Evolutionary conservation across 2,888 invertebrate species (phyloP).

Genomic region (Dorcus hopei): DNA sequence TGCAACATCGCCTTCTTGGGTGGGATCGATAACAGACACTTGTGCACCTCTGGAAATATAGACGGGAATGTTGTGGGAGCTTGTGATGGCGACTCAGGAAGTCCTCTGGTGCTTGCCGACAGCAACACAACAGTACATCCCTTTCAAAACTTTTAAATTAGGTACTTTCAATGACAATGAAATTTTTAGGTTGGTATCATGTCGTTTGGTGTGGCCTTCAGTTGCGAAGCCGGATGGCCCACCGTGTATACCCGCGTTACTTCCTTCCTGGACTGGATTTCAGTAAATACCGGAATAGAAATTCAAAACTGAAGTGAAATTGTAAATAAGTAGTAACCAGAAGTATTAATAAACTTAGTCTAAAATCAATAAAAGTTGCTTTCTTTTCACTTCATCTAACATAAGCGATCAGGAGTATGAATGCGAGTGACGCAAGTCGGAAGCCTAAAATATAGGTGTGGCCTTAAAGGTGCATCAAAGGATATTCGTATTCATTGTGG

Average conservation of each 20-base stretch:
- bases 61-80: constrained; percentile 4
- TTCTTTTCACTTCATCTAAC: too few species aligned
- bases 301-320: neutral
- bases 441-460: too few species aligned
- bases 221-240: constrained; percentile 36
- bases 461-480: too few species aligned
- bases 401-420: too few species aligned
- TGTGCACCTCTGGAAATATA: constrained; percentile 8
- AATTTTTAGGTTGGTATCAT: constrained; percentile 11
- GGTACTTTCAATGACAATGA: too few species aligned
- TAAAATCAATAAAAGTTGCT: too few species aligned
- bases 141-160: neutral
- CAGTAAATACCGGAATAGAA: constrained; percentile 17
- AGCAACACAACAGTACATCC: neutral
- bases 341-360: too few species aligned
- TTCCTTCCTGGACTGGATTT: constrained; percentile 36
- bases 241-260: constrained; percentile 36
- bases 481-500: too few species aligned
- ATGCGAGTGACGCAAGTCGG: too few species aligned
- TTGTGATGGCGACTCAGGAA: constrained; percentile 15
- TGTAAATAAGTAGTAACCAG: too few species aligned
- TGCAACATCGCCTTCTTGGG: constrained; percentile 12
- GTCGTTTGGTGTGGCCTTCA: constrained; percentile 21
- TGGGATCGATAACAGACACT: neutral
- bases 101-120: constrained; percentile 6